phyloP scores from a whole-genome alignment of 2,888 invertebrate species.

The Synergus umbraculus region DNA sequence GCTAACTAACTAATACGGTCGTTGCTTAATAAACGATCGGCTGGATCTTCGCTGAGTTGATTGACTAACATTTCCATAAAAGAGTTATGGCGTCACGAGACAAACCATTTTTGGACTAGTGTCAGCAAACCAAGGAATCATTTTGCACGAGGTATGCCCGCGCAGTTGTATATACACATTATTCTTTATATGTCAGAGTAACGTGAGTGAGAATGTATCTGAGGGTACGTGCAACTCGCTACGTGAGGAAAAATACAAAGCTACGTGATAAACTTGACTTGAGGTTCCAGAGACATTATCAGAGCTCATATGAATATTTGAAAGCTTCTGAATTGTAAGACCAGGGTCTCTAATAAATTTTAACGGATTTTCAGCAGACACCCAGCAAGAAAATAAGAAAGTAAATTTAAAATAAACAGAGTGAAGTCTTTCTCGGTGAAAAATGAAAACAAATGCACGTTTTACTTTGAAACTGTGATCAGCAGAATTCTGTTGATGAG shows the following conservation, averaged over 20 bases:
- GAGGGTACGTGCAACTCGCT: constrained; percentile 31
- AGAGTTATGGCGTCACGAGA: constrained; percentile 65
- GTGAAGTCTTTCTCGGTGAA: no score
- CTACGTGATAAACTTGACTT: constrained; percentile 16
- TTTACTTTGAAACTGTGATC: no score
- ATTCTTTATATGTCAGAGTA: constrained; percentile 16
- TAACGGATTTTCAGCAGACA: no score
- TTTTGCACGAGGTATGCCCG: constrained; percentile 51
- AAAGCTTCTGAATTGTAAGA: background rate
- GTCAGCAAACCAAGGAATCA: constrained; percentile 57
- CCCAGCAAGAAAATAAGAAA: no score
- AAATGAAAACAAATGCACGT: no score
- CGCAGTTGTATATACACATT: constrained; percentile 40
- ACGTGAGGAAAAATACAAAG: constrained; percentile 24
- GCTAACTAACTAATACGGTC: constrained; percentile 55
- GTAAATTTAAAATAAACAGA: no score
- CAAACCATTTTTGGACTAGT: constrained; percentile 68
- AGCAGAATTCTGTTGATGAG: background rate
- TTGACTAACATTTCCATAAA: constrained; percentile 52
- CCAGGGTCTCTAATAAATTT: background rate
- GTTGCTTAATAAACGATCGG: constrained; percentile 67
- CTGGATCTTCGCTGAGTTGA: constrained; percentile 56
- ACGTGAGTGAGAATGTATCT: background rate
- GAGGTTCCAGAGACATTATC: background rate
- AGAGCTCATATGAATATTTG: background rate